Evolutionary conservation across 2,113 vertebrate species (phyloP).

Genomic region (Recurvirostra avosetta): DNA sequence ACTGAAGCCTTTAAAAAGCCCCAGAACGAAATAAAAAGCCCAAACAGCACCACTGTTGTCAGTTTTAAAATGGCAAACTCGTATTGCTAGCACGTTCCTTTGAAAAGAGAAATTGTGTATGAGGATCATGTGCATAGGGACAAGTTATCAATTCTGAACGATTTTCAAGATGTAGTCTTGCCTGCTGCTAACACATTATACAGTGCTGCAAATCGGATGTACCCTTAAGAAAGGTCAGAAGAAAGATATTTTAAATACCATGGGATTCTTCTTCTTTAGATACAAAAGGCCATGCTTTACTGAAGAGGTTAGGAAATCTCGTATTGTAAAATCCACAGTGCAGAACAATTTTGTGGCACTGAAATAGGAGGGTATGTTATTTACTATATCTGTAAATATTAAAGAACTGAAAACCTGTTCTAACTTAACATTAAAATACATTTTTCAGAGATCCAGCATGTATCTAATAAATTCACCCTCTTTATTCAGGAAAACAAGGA

Average conservation of each 20-base stretch:
- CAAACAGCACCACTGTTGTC: background rate
- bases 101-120: constrained; percentile 29
- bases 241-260: constrained; percentile 57
- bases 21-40: background rate
- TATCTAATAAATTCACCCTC: background rate
- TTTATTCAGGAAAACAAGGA: background rate
- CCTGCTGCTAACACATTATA: constrained; percentile 40
- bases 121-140: constrained; percentile 25
- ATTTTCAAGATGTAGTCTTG: constrained; percentile 31
- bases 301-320: constrained; percentile 51
- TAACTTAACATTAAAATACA: background rate
- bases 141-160: background rate
- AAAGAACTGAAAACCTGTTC: constrained; percentile 3
- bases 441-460: background rate
- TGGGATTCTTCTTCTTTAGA: constrained; percentile 28
- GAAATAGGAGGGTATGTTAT: background rate
- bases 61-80: constrained; percentile 26
- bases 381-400: background rate
- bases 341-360: constrained; percentile 8
- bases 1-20: background rate
- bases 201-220: constrained; percentile 2
- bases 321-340: background rate
- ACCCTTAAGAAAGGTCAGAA: constrained; percentile 56
- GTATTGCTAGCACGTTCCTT: background rate
- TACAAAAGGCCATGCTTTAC: constrained; percentile 44